Evolutionary conservation across 1,140 invertebrate species (phyloP).

Genomic region (Periplaneta americana): DNA sequence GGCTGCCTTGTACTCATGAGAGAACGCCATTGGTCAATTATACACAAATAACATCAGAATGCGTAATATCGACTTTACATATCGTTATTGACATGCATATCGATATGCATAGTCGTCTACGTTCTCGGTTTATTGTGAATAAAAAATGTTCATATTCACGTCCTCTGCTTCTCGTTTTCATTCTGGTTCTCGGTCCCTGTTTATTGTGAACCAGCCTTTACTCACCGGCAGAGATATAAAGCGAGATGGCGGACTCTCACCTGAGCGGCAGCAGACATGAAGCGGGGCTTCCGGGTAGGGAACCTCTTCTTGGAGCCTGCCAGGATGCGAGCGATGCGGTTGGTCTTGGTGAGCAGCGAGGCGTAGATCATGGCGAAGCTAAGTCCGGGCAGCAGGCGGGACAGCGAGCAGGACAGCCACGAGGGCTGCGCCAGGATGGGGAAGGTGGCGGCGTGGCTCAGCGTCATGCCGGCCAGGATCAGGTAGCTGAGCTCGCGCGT

Average conservation of each 20-base stretch:
- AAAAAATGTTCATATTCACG: too few species aligned
- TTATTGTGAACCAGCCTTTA: too few species aligned
- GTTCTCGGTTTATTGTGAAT: too few species aligned
- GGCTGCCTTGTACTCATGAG: too few species aligned
- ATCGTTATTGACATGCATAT: too few species aligned
- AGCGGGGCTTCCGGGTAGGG: slow-evolving; percentile 69
- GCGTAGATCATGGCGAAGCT: slow-evolving; percentile 82
- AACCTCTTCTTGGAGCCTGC: slow-evolving; percentile 77
- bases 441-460: slow-evolving; percentile 53
- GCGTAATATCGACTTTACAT: too few species aligned
- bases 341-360: slow-evolving; percentile 78
- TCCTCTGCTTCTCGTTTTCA: too few species aligned
- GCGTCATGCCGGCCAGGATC: slow-evolving; percentile 51
- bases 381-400: slow-evolving; percentile 64
- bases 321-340: slow-evolving; percentile 77
- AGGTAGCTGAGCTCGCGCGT: slow-evolving; percentile 64
- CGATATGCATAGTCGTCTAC: too few species aligned
- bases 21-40: too few species aligned
- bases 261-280: slow-evolving; percentile 49
- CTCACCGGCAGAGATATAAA: too few species aligned
- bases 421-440: slow-evolving; percentile 67
- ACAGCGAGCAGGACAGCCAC: slow-evolving; percentile 57
- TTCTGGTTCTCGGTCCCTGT: too few species aligned
- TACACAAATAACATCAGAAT: too few species aligned
- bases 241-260: slow-evolving; percentile 27